Conservation (phyloP, 2,797 vertebrate genomes). For the Pangasius djambal region DNA sequence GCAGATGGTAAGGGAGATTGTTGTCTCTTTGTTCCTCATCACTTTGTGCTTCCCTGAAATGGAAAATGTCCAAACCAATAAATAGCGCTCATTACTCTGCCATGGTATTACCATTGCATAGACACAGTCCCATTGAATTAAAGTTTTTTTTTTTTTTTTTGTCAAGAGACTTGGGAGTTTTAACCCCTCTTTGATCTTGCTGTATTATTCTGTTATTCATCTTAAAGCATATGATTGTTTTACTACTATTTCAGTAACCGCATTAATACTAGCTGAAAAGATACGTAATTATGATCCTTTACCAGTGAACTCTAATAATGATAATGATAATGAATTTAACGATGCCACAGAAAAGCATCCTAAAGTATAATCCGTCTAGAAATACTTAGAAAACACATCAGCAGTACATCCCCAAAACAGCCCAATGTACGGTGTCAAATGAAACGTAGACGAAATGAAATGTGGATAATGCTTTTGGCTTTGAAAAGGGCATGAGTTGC, state of each 20-base stretch:
- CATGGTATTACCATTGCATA: neutral
- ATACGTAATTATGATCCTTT: too few species aligned
- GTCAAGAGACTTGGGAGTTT: neutral
- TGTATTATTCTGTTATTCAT: neutral
- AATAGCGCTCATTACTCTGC: slow-evolving; percentile 16
- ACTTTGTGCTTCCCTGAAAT: slow-evolving; percentile 19
- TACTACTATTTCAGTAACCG: neutral
- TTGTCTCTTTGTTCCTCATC: slow-evolving; percentile 15
- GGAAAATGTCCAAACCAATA: slow-evolving; percentile 22
- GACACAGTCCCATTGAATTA: neutral
- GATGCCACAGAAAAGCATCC: neutral
- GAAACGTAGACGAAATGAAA: too few species aligned
- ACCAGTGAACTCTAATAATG: neutral
- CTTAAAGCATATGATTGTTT: neutral
- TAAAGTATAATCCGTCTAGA: neutral
- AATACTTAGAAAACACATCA: too few species aligned
- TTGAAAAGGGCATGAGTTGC: neutral
- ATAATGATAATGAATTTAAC: neutral
- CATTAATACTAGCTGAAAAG: neutral
- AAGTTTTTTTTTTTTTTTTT: neutral
- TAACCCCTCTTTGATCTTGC: neutral
- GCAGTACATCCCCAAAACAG: neutral
- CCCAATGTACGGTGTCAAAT: neutral
- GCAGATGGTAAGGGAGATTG: slow-evolving; percentile 52
- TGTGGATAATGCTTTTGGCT: neutral